Evolutionary conservation across 2,888 invertebrate genomes (phyloP).

Genomic region (Drosophila limbata): DNA sequence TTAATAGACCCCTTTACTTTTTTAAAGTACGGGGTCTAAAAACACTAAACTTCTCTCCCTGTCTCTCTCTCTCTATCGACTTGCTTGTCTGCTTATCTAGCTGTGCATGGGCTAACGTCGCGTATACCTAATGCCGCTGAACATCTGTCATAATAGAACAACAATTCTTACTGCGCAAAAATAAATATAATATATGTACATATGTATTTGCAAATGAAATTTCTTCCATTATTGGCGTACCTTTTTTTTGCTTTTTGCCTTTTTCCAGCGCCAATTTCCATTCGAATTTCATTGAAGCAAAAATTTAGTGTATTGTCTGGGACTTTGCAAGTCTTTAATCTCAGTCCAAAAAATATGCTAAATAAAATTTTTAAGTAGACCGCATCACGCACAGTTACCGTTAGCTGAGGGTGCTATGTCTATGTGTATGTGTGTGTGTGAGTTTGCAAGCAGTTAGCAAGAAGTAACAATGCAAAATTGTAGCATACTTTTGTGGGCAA

Average conservation of each 20-base stretch:
- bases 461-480: constrained; percentile 48
- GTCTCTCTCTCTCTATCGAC: neutral
- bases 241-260: constrained; percentile 24
- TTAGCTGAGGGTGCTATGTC: neutral
- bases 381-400: constrained; percentile 5
- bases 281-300: constrained; percentile 16
- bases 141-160: constrained; percentile 33
- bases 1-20: too few relatives aligned
- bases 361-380: neutral
- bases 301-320: too few relatives aligned
- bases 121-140: constrained; percentile 32
- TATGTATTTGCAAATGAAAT: constrained; percentile 18
- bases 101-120: constrained; percentile 2
- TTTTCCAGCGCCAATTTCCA: constrained; percentile 31
- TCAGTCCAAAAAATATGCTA: constrained; percentile 3
- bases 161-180: neutral
- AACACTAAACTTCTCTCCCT: neutral
- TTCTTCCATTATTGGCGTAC: constrained; percentile 22
- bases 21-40: too few relatives aligned
- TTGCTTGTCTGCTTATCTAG: neutral
- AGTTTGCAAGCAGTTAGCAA: constrained; percentile 23
- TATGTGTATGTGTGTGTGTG: neutral
- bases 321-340: constrained; percentile 14
- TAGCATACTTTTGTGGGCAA: constrained; percentile 54
- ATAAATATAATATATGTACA: too few relatives aligned